Evolutionary conservation across 2,888 invertebrate genomes (phyloP).

Genomic region (Eupsilia transversa): DNA sequence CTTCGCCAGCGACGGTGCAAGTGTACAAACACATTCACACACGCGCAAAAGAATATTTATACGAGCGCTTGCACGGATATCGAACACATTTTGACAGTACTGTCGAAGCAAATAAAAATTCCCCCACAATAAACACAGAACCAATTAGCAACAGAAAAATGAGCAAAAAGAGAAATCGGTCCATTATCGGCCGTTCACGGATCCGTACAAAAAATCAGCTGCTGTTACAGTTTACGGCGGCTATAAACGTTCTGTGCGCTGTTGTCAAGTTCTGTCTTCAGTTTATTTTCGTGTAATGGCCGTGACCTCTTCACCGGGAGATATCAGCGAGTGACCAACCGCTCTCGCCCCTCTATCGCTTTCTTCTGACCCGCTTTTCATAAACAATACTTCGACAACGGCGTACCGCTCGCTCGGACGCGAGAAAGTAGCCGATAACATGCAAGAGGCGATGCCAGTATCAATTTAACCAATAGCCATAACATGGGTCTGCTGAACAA

Average conservation of each 20-base stretch:
- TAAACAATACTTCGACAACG: conserved; percentile 88
- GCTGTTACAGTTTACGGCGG: conserved; percentile 80
- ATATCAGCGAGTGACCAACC: conserved; percentile 85
- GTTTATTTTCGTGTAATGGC: conserved; percentile 82
- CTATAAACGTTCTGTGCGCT: conserved; percentile 71
- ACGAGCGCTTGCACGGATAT: conserved; percentile 53
- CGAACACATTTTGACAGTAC: conserved; percentile 71
- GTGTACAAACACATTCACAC: conserved; percentile 65
- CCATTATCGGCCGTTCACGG: conserved; percentile 78
- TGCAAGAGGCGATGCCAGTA: conserved; percentile 76
- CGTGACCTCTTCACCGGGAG: conserved; percentile 88
- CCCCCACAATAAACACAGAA: conserved; percentile 73
- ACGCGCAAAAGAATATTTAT: conserved; percentile 64
- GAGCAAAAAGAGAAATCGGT: conserved; percentile 84
- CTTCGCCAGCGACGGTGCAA: conserved; percentile 64
- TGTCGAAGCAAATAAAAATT: conserved; percentile 68
- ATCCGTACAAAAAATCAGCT: conserved; percentile 76
- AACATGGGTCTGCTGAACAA: conserved; percentile 66
- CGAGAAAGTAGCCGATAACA: conserved; percentile 88
- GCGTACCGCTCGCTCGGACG: conserved; percentile 77
- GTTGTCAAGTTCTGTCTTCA: conserved; percentile 72
- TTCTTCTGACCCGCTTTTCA: conserved; percentile 90
- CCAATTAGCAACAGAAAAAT: conserved; percentile 80
- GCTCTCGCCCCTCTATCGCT: conserved; percentile 84
- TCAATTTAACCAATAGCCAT: conserved; percentile 74